Conservation (phyloP, 2,888 invertebrate genomes). For the Dromius quadrimaculatus region DNA sequence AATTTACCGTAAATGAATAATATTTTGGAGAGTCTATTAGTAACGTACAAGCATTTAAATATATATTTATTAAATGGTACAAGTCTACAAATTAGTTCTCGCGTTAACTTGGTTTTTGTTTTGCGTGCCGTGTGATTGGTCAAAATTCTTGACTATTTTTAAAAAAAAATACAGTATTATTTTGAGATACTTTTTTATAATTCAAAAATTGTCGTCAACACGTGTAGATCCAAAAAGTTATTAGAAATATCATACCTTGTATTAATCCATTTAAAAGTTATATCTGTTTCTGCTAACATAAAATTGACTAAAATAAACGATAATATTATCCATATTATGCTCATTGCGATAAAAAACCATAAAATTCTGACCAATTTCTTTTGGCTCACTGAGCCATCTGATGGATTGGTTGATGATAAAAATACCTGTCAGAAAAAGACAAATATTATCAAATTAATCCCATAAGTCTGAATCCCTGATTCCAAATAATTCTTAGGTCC, state of each 20-base stretch:
- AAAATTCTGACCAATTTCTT: conserved; percentile 77
- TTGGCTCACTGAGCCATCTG: conserved; percentile 76
- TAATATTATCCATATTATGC: conserved; percentile 78
- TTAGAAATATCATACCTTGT: conserved; percentile 66
- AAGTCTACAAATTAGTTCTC: too few species aligned
- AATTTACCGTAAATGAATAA: too few species aligned
- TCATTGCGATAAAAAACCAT: conserved; percentile 79
- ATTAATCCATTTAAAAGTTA: conserved; percentile 76
- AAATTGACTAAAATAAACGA: conserved; percentile 75
- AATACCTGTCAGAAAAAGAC: conserved; percentile 72
- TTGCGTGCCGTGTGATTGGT: too few species aligned
- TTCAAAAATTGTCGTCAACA: neutral
- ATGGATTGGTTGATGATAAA: conserved; percentile 77
- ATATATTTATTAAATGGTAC: too few species aligned
- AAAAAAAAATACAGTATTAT: neutral
- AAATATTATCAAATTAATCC: too few species aligned
- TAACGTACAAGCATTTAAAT: too few species aligned
- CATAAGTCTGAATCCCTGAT: too few species aligned
- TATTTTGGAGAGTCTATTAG: too few species aligned
- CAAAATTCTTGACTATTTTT: too few species aligned
- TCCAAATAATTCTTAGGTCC: too few species aligned
- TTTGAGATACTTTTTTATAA: neutral
- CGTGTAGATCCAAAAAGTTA: neutral
- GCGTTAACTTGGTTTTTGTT: too few species aligned
- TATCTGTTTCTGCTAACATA: conserved; percentile 74